A percentile compares a stretch with the other conserved stretches of the same genome.
Evolutionary conservation across 2,888 invertebrate species (phyloP).

Genomic region (Limnephilus auricula): DNA sequence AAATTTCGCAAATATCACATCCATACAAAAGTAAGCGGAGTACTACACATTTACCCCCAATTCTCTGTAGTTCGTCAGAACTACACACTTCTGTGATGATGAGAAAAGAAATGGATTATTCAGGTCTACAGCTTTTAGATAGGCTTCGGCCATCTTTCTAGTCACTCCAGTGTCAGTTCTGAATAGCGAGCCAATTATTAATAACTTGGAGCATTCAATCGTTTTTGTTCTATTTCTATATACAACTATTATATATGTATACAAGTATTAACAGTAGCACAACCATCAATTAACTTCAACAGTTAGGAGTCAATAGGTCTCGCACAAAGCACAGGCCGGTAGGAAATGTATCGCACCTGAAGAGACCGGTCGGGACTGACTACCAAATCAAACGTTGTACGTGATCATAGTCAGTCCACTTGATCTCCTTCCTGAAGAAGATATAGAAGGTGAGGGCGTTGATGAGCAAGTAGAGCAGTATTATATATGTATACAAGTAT

Average conservation of each 20-base stretch:
- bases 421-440: constrained; percentile 87
- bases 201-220: not conserved
- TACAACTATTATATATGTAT: not conserved
- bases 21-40: no score
- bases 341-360: no score
- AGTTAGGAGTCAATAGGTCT: not conserved
- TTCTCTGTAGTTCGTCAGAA: not conserved
- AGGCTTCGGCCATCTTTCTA: no score
- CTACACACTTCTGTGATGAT: no score
- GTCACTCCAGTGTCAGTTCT: not conserved
- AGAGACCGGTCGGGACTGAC: not conserved
- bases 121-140: no score
- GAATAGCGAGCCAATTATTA: not conserved
- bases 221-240: not conserved
- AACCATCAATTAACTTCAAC: not conserved
- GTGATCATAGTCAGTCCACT: constrained; percentile 85
- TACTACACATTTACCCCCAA: no score
- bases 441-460: constrained; percentile 86
- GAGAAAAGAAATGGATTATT: no score
- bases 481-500: no score
- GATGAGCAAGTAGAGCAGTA: constrained; percentile 80
- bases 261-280: not conserved
- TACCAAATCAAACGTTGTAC: constrained; percentile 94
- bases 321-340: not conserved
- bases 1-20: no score